Conservation (phyloP, 2,888 invertebrate species). For the Spisula solida region DNA sequence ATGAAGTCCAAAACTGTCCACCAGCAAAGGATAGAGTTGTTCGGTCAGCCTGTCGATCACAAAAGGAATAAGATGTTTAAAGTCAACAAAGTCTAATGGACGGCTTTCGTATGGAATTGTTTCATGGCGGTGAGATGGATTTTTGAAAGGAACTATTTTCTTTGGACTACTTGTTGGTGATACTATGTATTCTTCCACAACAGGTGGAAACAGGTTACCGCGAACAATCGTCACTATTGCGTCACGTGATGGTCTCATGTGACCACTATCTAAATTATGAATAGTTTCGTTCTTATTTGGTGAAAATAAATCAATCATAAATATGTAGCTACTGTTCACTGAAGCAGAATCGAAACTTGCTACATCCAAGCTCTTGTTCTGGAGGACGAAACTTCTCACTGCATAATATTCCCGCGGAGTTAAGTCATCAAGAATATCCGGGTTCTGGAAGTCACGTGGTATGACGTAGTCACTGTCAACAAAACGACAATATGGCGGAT, state of each 20-base stretch:
- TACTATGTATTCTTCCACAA: constrained; percentile 82
- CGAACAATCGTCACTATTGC: constrained; percentile 78
- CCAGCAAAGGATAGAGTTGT: constrained; percentile 70
- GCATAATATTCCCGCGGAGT: constrained; percentile 73
- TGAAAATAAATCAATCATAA: constrained; percentile 73
- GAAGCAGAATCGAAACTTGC: constrained; percentile 50
- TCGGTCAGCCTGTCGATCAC: constrained; percentile 57
- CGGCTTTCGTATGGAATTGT: constrained; percentile 77
- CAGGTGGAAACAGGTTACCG: constrained; percentile 76
- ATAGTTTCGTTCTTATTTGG: constrained; percentile 76
- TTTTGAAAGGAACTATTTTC: constrained; percentile 61
- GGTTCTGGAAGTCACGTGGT: constrained; percentile 71
- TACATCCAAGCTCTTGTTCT: constrained; percentile 63
- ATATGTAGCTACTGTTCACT: constrained; percentile 76
- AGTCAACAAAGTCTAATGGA: constrained; percentile 75
- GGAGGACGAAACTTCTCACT: constrained; percentile 71
- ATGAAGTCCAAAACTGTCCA: constrained; percentile 74
- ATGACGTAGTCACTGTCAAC: constrained; percentile 44
- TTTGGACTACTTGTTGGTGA: constrained; percentile 77
- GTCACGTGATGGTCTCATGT: constrained; percentile 69
- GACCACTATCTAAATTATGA: constrained; percentile 66
- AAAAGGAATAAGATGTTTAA: constrained; percentile 59
- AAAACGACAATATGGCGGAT: background rate
- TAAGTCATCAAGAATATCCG: constrained; percentile 79
- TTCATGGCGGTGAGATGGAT: constrained; percentile 70